Conservation (phyloP, 2,888 invertebrate species). For the Gymnoscelis rufifasciata region DNA sequence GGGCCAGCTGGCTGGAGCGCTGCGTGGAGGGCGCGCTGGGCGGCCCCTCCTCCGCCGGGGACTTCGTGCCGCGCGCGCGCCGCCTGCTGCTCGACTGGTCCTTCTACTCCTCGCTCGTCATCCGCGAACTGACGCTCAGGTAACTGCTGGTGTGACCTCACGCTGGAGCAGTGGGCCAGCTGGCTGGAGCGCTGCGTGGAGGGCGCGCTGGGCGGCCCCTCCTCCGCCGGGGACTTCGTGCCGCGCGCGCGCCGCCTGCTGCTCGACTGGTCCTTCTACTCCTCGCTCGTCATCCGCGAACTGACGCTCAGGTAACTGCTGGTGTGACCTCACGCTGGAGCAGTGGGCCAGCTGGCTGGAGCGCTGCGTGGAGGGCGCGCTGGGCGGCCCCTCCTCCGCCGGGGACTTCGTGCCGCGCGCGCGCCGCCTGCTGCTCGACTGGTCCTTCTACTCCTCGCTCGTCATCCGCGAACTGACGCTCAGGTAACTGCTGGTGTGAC, state of each 20-base stretch:
- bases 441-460: not conserved
- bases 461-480: slow-evolving; percentile 45
- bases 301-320: slow-evolving; percentile 81
- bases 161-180: too few species aligned
- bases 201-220: not conserved
- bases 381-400: not conserved
- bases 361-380: not conserved
- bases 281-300: slow-evolving; percentile 79
- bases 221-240: not conserved
- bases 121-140: slow-evolving; percentile 85
- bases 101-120: not conserved
- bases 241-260: slow-evolving; percentile 84
- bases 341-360: too few species aligned
- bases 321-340: too few species aligned
- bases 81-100: not conserved
- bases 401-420: not conserved
- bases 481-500: slow-evolving; percentile 35
- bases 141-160: slow-evolving; percentile 19
- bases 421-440: not conserved
- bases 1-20: not conserved
- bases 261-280: slow-evolving; percentile 82
- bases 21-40: not conserved
- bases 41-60: not conserved
- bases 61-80: not conserved
- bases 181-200: not conserved